Evolutionary conservation across 2,797 vertebrate species (phyloP), one percentile per base, ranked within the genome.

Genomic region (Pangasius krempfi): DNA sequence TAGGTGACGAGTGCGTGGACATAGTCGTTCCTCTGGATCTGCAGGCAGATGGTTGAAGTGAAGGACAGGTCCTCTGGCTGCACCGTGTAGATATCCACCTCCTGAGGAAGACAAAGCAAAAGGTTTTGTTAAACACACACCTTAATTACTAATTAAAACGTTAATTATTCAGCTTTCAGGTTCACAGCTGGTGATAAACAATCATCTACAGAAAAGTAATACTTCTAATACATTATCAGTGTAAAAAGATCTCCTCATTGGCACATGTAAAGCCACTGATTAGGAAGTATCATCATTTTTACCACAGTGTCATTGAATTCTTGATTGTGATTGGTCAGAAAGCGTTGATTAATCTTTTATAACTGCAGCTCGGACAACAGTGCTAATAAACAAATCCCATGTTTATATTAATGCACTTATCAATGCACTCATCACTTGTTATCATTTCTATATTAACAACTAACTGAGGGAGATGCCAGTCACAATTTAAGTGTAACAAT

Each of bases 51-150:
- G 0, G 97, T 93, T n/a, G 98, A 98, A 27, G 96, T 97, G 92
- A 99, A 99, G 0, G 95, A 96, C 85, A 99, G 92, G 84, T 99
- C 99, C 89, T 99, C 98, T 0, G 96, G 94, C 91, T 99, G 99
- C 90, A 99, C 99, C 0, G 97, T 99, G 94, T 99, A 99, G 93
- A 99, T 98, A 92, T 99, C 98, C 92, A 99, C 97, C 92, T 99
- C 99, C 98, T 99, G 93, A 87, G 76, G 50, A 88, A 92, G 68
- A 87, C 1, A 90, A 66, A 13, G 83, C 37, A 33, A 47, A 47
- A 47, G 68, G 54, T 80, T 68, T 12, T 33, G 54, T 47, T 54
- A 47, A 79, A 58, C 25, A 73, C 13, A 83, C 5, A n/a, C 18
- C 8, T 22, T 47, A 33, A 66, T 4, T 20, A 50, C 27, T 84